Conservation (phyloP, 2,797 vertebrate species). For the Tolypeutes matacus region DNA sequence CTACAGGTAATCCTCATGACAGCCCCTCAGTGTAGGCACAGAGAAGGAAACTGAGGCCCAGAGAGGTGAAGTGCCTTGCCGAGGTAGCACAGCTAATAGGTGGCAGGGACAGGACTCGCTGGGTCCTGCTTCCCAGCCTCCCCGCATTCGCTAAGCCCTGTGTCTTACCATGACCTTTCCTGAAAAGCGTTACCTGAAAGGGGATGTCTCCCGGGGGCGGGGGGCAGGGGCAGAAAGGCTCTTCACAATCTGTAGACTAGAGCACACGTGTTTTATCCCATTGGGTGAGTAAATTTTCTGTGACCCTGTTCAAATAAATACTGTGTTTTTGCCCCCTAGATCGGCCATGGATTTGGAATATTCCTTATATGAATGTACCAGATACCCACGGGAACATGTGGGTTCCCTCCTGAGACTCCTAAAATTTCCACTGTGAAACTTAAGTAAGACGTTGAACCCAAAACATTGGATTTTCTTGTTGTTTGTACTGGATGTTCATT, state of each 20-base stretch:
- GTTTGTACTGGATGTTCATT: not conserved
- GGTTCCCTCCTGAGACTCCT: conserved; percentile 80
- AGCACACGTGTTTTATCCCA: not conserved
- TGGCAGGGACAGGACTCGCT: not conserved
- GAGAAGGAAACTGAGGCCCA: not conserved
- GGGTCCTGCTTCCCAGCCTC: not conserved
- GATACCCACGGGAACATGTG: conserved; percentile 98
- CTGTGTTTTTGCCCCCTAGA: conserved; percentile 88
- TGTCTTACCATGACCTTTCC: not conserved
- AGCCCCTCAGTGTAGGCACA: rapidly evolving
- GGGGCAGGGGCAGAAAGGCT: not conserved
- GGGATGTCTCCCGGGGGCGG: not conserved
- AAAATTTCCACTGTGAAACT: not conserved
- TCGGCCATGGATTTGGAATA: conserved; percentile 98
- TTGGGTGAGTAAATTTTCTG: not conserved
- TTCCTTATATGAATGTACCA: conserved; percentile 93
- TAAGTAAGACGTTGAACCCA: conserved; percentile 58
- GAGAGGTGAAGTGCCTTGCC: not conserved
- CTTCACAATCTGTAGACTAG: not conserved
- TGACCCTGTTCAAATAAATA: not conserved
- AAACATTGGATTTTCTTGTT: not conserved
- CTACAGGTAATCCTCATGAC: not conserved
- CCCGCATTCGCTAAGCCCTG: rapidly evolving
- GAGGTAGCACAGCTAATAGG: not conserved
- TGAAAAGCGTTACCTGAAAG: not conserved